A percentile compares a stretch with the other conserved stretches of the same genome.
Evolutionary conservation across 2,888 invertebrate genomes (phyloP).

Genomic region (Conus canariensis): DNA sequence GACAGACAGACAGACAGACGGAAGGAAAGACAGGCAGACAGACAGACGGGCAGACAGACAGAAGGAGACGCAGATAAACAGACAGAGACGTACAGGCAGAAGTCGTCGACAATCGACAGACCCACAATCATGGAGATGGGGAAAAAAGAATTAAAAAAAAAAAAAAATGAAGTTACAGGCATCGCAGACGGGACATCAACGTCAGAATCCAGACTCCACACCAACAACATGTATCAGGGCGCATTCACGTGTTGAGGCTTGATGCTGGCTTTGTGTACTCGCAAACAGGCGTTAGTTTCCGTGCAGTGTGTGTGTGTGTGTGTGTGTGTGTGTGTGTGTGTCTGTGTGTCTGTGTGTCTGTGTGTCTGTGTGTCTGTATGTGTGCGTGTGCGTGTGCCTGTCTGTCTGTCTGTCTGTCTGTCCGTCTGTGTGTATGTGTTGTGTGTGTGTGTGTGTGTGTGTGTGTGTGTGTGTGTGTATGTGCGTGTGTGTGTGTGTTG

Average conservation of each 20-base stretch:
- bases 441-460: too few relatives aligned
- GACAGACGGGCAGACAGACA: too few relatives aligned
- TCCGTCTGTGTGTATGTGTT: background rate
- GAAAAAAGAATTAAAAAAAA: background rate
- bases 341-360: background rate
- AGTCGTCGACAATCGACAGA: background rate
- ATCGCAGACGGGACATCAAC: background rate
- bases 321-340: background rate
- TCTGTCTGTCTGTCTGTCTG: background rate
- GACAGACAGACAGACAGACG: too few relatives aligned
- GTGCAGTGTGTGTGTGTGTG: too few relatives aligned
- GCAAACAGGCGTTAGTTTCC: too few relatives aligned
- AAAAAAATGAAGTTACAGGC: background rate
- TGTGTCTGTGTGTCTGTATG: background rate
- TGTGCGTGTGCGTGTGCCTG: background rate
- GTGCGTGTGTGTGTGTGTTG: too few relatives aligned
- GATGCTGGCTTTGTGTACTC: too few relatives aligned
- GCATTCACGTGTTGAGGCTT: too few relatives aligned
- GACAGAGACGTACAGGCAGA: too few relatives aligned
- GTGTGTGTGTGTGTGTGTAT: background rate
- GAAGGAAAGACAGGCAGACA: too few relatives aligned
- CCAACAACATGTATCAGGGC: background rate
- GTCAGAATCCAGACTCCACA: background rate
- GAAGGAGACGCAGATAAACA: too few relatives aligned
- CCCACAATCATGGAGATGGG: background rate